Base-by-base conservation (phyloP, 2,888 invertebrate genomes). In the Chaetogeoica ovagalla region DNA sequence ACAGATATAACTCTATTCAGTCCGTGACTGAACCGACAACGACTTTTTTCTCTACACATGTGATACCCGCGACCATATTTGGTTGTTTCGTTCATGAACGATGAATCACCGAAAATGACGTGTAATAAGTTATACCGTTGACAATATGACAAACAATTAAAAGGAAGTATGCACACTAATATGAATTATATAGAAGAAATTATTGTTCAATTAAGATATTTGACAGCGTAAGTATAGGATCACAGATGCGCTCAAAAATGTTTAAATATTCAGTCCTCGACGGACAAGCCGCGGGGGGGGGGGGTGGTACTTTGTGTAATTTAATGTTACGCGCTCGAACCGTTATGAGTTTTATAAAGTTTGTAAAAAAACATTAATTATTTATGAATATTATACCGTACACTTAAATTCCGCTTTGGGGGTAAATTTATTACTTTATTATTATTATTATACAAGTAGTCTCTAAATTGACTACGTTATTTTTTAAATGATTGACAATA, bases 11-110 rank as follows among this genome's bases (percentile, higher is more conserved):
- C 15, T 13, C 30, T 76, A 43, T 66, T 57, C n/a, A 48, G 43
- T 76, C 66, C 75, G 66, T 76, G 75, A 76, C 75, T 23, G 59
- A 59, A 76, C 75, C 68, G 59, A 76, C 75, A 76, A 76, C n/a
- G 57, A 68, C 5, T 60, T 23, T 43, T 76, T 76, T 68, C 1
- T 43, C 4, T 55, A 66, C 17, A 75, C 57, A 57, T 23, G 19
- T 21, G 17, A n/a, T 68, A 48, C 48, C 13, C 48, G 21, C 48
- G 21, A 66, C 68, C 75, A 76, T 76, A 76, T 76, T 76, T 76
- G 75, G 75, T n/a, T 76, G 48, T 68, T 30, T 76, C 59, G 23
- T 59, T n/a, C n/a, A 59, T n/a, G 66, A 48, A 76, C 23, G 66
- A 59, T 76, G 75, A 76, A 76, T 76, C 57, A 76, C 66, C 75